phyloP scores from a whole-genome alignment of 2,113 vertebrate genomes.

The Myanophis thanlyinensis region DNA sequence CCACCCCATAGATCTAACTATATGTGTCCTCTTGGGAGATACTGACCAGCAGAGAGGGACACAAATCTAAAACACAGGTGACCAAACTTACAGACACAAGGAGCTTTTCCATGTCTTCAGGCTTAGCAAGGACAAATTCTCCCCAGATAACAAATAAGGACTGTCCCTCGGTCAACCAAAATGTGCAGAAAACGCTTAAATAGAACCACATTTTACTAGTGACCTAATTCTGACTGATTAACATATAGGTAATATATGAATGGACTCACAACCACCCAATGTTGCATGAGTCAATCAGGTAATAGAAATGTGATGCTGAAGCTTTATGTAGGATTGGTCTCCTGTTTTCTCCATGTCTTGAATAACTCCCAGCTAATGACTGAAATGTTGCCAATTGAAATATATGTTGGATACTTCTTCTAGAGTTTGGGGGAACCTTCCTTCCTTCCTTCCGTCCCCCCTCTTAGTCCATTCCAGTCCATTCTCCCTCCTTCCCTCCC shows the following conservation, averaged over 20 bases:
- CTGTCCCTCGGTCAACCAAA: not conserved
- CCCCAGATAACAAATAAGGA: not conserved
- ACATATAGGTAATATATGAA: not conserved
- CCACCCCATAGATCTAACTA: not conserved
- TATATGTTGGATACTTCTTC: not conserved
- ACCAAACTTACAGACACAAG: not conserved
- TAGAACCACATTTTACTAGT: not conserved
- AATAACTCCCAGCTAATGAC: not conserved
- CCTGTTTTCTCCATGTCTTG: not conserved
- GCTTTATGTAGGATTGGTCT: not conserved
- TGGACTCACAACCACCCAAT: not conserved
- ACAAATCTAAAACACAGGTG: not conserved
- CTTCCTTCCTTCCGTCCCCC: too few relatives aligned
- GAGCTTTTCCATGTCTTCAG: not conserved
- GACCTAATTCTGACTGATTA: not conserved
- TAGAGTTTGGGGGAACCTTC: not conserved
- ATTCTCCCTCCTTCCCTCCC: not conserved
- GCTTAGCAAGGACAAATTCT: not conserved
- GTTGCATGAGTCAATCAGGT: not conserved
- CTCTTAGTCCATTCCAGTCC: not conserved
- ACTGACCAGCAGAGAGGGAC: not conserved
- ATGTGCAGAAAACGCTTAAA: not conserved
- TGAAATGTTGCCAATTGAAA: slow-evolving; percentile 11
- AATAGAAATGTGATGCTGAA: not conserved
- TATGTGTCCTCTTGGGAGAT: not conserved